Conservation (phyloP, 2,113 vertebrate genomes). For the Polypterus bichir region DNA sequence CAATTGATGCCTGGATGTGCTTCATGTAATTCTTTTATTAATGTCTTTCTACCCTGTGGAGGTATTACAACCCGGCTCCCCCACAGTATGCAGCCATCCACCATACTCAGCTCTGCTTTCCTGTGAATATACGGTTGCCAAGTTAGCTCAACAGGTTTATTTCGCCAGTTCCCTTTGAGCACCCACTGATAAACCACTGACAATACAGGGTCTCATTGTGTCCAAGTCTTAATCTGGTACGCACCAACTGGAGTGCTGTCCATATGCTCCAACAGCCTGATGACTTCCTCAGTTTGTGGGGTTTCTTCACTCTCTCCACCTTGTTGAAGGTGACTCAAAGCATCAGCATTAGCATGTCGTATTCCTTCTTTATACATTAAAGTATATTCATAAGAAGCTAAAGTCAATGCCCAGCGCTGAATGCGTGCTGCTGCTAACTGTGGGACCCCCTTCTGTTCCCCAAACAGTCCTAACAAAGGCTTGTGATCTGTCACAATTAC, state of each 20-base stretch:
- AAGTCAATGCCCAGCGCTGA: not conserved
- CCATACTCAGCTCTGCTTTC: not conserved
- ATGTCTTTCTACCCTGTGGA: not conserved
- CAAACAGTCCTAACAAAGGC: not conserved
- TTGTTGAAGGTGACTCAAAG: not conserved
- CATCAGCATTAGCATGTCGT: not conserved
- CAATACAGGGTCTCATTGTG: not conserved
- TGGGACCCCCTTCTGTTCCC: not conserved
- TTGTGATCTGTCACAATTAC: not conserved
- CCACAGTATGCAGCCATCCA: not conserved
- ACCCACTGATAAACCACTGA: not conserved
- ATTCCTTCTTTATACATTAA: not conserved
- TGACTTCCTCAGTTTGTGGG: not conserved
- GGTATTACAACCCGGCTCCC: not conserved
- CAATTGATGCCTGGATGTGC: not conserved
- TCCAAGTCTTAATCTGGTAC: not conserved
- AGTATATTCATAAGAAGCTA: not conserved
- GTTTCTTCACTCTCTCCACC: not conserved
- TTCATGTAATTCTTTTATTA: not conserved
- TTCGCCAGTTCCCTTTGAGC: not conserved
- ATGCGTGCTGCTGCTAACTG: not conserved
- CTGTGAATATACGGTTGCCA: not conserved
- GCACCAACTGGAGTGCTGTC: not conserved
- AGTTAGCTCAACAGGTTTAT: not conserved
- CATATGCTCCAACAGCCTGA: not conserved